A percentile compares a stretch with the other conserved stretches of the same genome.
Conservation (phyloP, 2,888 invertebrate species). For the Drosophila neutralis region DNA sequence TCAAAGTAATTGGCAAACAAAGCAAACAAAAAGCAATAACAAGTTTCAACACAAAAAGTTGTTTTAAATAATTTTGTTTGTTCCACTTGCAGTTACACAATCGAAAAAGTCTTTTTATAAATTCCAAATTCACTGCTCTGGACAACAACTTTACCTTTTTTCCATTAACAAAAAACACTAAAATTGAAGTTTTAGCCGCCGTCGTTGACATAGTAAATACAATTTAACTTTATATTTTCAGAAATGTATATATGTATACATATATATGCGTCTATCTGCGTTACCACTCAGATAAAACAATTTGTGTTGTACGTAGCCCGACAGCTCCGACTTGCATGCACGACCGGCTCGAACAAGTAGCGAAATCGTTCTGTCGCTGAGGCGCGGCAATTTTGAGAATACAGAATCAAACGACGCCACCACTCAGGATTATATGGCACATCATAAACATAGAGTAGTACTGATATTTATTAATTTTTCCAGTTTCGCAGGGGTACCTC, state of each 20-base stretch:
- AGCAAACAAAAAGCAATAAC: background rate
- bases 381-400: constrained; percentile 25
- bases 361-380: constrained; percentile 64
- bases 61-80: background rate
- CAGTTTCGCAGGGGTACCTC: constrained; percentile 2
- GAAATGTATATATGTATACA: background rate
- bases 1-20: background rate
- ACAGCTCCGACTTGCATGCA: constrained; percentile 35
- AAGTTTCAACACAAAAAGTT: background rate
- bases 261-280: constrained; percentile 1
- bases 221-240: constrained; percentile 2
- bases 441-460: background rate
- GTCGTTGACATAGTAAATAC: constrained; percentile 32
- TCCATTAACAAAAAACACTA: constrained; percentile 82
- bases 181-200: constrained; percentile 39
- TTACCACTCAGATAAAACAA: background rate
- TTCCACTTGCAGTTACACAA: background rate
- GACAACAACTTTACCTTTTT: constrained; percentile 76
- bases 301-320: too few relatives aligned
- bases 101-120: background rate
- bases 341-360: constrained; percentile 57
- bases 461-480: constrained; percentile 1
- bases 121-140: background rate
- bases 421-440: constrained; percentile 15
- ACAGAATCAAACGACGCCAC: constrained; percentile 7